phyloP scores from a whole-genome alignment of 2,113 vertebrate species.

The Oreotragus oreotragus region DNA sequence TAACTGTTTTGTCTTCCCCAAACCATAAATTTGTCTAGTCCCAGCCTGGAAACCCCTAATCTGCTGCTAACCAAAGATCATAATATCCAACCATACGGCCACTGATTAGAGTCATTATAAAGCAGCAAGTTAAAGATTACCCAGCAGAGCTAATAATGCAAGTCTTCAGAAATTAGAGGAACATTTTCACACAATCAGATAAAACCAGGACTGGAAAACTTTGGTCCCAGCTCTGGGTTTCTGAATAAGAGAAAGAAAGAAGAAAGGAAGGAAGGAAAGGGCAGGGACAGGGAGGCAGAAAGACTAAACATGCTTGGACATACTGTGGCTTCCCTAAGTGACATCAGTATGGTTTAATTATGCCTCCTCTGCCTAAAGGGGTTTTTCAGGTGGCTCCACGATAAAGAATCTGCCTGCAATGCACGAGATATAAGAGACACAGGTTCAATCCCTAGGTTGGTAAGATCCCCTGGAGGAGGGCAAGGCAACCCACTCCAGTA shows the following conservation, averaged over 20 bases:
- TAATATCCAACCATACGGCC: conserved; percentile 5
- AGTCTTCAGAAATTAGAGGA: conserved; percentile 22
- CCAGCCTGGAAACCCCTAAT: conserved; percentile 12
- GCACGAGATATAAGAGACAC: too few relatives aligned
- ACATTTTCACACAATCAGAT: conserved; percentile 35
- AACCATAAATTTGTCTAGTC: conserved; percentile 16
- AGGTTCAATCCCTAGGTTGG: too few relatives aligned
- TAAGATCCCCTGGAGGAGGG: too few relatives aligned
- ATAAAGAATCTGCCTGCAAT: too few relatives aligned
- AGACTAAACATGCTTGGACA: not conserved
- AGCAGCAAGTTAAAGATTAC: too few relatives aligned
- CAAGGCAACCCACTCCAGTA: too few relatives aligned
- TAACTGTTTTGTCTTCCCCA: conserved; percentile 1
- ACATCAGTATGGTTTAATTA: too few relatives aligned
- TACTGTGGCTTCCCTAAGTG: too few relatives aligned
- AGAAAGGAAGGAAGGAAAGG: not conserved
- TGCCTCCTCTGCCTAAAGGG: too few relatives aligned
- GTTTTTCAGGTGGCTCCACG: too few relatives aligned
- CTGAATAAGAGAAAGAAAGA: not conserved
- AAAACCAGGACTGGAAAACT: conserved; percentile 13
- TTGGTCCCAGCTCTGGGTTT: not conserved
- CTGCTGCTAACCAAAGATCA: conserved; percentile 12
- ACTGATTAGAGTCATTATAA: not conserved
- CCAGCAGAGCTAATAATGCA: not conserved
- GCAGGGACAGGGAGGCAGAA: not conserved